phyloP scores from a whole-genome alignment of 2,888 invertebrate genomes.

The Ophion slaviceki region DNA sequence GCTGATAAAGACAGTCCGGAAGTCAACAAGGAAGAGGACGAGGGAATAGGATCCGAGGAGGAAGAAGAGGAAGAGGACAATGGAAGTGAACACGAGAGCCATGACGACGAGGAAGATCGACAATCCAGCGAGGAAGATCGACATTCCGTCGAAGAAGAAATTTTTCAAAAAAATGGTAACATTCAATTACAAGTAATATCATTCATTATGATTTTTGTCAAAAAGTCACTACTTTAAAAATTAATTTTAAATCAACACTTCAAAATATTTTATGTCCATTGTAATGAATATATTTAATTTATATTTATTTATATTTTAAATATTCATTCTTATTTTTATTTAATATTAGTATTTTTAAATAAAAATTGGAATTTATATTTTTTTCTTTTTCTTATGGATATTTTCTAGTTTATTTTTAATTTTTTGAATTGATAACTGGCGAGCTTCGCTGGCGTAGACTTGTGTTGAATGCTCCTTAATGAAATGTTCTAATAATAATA shows the following conservation, averaged over 20 bases:
- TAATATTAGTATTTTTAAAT: no score
- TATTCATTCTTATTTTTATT: no score
- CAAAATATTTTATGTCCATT: not conserved
- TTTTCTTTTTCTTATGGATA: no score
- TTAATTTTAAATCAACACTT: not conserved
- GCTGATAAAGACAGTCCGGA: slow-evolving; percentile 73
- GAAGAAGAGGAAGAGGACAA: slow-evolving; percentile 63
- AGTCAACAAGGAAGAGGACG: slow-evolving; percentile 75
- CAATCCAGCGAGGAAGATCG: slow-evolving; percentile 65
- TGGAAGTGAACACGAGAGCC: slow-evolving; percentile 63
- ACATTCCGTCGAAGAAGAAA: slow-evolving; percentile 69
- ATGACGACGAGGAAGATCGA: slow-evolving; percentile 66
- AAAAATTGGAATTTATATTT: no score
- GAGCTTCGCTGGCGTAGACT: no score
- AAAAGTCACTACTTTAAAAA: not conserved
- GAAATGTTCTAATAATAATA: no score
- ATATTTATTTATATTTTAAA: not conserved
- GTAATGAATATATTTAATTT: not conserved
- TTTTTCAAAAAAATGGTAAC: slow-evolving; percentile 45
- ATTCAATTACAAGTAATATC: not conserved
- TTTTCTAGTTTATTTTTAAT: no score
- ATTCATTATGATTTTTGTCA: not conserved
- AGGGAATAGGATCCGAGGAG: slow-evolving; percentile 72
- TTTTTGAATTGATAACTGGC: no score
- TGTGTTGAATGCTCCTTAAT: no score